phyloP scores from a whole-genome alignment of 2,797 vertebrate genomes.

The Mastacembelus armatus region DNA sequence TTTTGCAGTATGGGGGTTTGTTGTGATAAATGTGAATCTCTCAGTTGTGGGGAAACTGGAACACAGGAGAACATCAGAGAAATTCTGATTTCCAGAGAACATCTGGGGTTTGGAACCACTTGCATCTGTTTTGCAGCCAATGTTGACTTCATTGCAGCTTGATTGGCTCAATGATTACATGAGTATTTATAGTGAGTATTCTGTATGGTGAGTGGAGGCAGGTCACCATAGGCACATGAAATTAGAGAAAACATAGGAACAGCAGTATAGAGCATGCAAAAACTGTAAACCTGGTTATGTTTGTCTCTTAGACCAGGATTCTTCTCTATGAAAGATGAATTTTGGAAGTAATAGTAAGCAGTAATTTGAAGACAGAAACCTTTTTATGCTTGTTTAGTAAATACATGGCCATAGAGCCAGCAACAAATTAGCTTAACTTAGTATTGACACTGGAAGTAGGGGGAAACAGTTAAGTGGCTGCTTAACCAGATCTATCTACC shows the following conservation, averaged over 20 bases:
- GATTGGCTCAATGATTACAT: conserved; percentile 10
- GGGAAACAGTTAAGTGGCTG: background rate
- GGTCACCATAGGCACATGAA: background rate
- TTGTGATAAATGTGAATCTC: conserved; percentile 20
- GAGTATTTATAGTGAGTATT: background rate
- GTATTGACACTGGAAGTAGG: background rate
- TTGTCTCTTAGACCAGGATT: background rate
- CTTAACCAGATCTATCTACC: background rate
- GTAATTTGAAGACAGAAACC: too few relatives aligned
- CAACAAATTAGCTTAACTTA: background rate
- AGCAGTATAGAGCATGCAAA: background rate
- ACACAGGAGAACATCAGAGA: conserved; percentile 52
- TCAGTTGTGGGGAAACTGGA: conserved; percentile 30
- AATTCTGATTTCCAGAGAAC: conserved; percentile 48
- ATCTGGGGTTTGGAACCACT: conserved; percentile 40
- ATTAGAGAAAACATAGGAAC: background rate
- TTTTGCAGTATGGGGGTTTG: conserved; percentile 17
- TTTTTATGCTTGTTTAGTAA: background rate
- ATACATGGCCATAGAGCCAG: background rate
- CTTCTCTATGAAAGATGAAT: background rate
- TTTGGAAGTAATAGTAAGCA: background rate
- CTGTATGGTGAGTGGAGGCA: conserved; percentile 5
- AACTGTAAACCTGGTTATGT: background rate
- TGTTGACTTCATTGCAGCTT: conserved; percentile 19
- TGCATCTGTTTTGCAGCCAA: conserved; percentile 43